phyloP scores from a whole-genome alignment of 1,140 invertebrate species.

The Ruditapes philippinarum region DNA sequence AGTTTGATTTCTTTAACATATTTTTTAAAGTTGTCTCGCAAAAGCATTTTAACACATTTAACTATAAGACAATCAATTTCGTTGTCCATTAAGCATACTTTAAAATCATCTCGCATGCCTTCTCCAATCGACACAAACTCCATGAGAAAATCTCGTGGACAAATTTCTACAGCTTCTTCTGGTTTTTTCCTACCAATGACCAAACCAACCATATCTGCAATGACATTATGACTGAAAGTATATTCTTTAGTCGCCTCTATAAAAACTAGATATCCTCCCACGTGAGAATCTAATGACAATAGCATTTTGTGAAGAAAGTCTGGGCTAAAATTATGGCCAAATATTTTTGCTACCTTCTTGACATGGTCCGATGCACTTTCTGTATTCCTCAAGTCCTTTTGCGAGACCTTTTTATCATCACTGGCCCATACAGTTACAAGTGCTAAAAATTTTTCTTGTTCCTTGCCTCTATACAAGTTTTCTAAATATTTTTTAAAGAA shows the following conservation, averaged over 20 bases:
- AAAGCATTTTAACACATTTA: slow-evolving; percentile 22
- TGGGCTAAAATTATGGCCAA: neutral
- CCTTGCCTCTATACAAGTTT: slow-evolving; percentile 7
- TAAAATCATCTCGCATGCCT: neutral
- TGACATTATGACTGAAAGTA: slow-evolving; percentile 52
- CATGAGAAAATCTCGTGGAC: slow-evolving; percentile 47
- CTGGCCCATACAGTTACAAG: slow-evolving; percentile 50
- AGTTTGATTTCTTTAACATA: neutral
- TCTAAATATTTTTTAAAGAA: slow-evolving; percentile 42
- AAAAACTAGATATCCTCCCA: slow-evolving; percentile 9
- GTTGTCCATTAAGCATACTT: neutral
- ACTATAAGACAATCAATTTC: neutral
- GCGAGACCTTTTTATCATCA: neutral
- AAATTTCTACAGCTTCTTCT: slow-evolving; percentile 21
- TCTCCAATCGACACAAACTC: neutral
- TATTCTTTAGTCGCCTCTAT: slow-evolving; percentile 10
- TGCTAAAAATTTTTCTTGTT: slow-evolving; percentile 42
- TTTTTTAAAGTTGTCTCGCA: slow-evolving; percentile 12
- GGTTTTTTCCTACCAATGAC: slow-evolving; percentile 25
- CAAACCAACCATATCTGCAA: too few species aligned
- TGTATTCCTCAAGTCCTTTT: neutral
- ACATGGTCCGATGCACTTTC: slow-evolving; percentile 1
- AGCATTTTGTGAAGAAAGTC: slow-evolving; percentile 13
- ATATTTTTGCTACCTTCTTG: neutral
- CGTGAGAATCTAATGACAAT: slow-evolving; percentile 14